A percentile compares a stretch with the other conserved stretches of the same genome.
Evolutionary conservation across 2,113 vertebrate species (phyloP).

Genomic region (Delphinapterus leucas): DNA sequence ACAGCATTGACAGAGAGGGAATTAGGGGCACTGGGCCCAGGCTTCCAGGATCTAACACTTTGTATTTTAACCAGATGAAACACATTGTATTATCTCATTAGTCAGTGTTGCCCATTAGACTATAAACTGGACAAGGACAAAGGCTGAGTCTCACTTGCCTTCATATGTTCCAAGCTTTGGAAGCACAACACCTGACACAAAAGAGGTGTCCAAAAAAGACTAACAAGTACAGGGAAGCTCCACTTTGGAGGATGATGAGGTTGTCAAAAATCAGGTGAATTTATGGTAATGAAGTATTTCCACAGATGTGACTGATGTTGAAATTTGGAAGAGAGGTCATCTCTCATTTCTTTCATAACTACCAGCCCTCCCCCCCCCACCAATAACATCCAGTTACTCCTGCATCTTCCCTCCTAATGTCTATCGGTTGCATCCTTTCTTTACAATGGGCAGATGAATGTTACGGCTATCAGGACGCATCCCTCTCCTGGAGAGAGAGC

Average conservation of each 20-base stretch:
- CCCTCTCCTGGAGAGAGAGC: neutral
- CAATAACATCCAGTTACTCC: fast-evolving
- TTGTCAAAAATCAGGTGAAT: neutral
- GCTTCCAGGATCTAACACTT: neutral
- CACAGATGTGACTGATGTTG: neutral
- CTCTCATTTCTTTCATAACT: neutral
- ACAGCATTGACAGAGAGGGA: neutral
- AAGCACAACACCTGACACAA: neutral
- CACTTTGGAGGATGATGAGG: neutral
- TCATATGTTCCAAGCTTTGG: neutral
- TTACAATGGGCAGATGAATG: neutral
- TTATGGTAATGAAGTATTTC: neutral
- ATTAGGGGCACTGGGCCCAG: neutral
- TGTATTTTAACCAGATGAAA: neutral
- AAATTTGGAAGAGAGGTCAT: neutral
- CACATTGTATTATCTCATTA: neutral
- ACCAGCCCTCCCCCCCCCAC: neutral
- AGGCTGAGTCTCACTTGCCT: neutral
- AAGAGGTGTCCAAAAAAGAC: neutral
- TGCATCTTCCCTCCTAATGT: neutral
- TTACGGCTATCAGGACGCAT: neutral
- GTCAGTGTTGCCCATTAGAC: neutral
- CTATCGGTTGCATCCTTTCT: neutral
- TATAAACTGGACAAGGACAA: neutral
- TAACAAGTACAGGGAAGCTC: neutral